These are phyloP conservation scores for Bugula neritina DNA, from an alignment of 2,888 invertebrate genomes.

Conservation along the genomic window DNA sequence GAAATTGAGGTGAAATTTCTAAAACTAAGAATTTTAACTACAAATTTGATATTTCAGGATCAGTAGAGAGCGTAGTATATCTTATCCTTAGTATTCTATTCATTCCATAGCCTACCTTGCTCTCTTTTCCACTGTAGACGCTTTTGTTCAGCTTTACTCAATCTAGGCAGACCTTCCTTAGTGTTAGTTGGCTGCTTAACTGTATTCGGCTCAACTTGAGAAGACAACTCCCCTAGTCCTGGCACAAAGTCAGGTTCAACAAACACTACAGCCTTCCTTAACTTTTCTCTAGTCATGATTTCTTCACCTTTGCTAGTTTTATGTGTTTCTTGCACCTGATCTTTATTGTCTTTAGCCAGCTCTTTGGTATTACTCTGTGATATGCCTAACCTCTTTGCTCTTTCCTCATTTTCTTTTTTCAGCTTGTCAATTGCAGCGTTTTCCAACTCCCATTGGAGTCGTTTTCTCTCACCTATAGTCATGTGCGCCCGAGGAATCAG, in stretches of 20 bases:
- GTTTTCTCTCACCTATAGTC: slow-evolving; percentile 70
- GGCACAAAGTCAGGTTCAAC: slow-evolving; percentile 26
- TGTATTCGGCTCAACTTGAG: not conserved
- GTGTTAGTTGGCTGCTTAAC: not conserved
- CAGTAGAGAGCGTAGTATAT: too few species aligned
- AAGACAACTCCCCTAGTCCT: slow-evolving; percentile 6
- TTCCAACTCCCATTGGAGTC: slow-evolving; percentile 86
- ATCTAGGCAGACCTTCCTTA: not conserved
- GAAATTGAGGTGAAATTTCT: too few species aligned
- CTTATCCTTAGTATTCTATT: too few species aligned
- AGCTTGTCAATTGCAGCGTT: slow-evolving; percentile 36
- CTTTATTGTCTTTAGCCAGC: not conserved
- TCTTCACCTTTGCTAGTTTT: not conserved
- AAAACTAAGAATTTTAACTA: too few species aligned
- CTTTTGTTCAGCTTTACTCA: slow-evolving; percentile 66
- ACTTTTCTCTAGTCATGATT: not conserved
- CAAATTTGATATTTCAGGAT: too few species aligned
- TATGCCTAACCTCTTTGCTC: not conserved
- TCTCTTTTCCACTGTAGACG: slow-evolving; percentile 84
- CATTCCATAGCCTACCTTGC: slow-evolving; percentile 64
- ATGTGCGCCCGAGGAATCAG: slow-evolving; percentile 29
- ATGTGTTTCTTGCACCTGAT: not conserved
- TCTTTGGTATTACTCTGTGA: not conserved
- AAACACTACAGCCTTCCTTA: not conserved
- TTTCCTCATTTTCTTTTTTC: slow-evolving; percentile 18